Evolutionary conservation across 2,113 vertebrate genomes (phyloP).

Genomic region (Prunella himalayana): DNA sequence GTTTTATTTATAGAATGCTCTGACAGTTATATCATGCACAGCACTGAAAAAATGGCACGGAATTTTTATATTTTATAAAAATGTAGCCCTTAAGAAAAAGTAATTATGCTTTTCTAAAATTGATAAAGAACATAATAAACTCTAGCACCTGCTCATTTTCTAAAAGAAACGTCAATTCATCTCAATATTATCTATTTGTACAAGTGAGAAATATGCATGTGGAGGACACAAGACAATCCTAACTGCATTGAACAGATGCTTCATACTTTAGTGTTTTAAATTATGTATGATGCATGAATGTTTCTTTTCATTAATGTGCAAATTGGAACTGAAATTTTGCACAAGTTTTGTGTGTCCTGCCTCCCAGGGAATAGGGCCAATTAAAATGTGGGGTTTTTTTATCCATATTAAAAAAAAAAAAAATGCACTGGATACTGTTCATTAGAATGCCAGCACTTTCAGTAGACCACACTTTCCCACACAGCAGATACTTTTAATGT

Average conservation of each 20-base stretch:
- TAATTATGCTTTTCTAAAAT: constrained; percentile 1
- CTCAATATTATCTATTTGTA: constrained; percentile 6
- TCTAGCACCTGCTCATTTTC: constrained; percentile 9
- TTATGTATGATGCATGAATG: constrained; percentile 24
- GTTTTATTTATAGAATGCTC: constrained; percentile 61
- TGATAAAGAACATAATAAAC: constrained; percentile 37
- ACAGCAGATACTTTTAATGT: neutral
- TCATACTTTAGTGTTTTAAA: constrained; percentile 35
- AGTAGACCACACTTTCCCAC: neutral
- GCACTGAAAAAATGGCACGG: neutral
- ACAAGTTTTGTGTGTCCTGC: neutral
- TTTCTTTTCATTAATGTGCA: constrained; percentile 34
- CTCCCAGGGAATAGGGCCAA: neutral
- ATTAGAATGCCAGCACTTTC: neutral
- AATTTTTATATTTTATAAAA: constrained; percentile 23
- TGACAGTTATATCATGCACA: constrained; percentile 2
- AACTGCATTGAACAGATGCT: constrained; percentile 31
- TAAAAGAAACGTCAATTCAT: constrained; percentile 38
- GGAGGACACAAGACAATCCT: neutral
- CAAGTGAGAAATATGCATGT: neutral
- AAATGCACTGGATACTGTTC: neutral
- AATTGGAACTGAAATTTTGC: constrained; percentile 17
- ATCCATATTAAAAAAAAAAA: neutral
- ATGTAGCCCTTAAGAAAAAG: neutral
- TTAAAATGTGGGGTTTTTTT: neutral